Evolutionary conservation across 2,888 invertebrate genomes (phyloP).

Genomic region (Torymus aiolomorphi): DNA sequence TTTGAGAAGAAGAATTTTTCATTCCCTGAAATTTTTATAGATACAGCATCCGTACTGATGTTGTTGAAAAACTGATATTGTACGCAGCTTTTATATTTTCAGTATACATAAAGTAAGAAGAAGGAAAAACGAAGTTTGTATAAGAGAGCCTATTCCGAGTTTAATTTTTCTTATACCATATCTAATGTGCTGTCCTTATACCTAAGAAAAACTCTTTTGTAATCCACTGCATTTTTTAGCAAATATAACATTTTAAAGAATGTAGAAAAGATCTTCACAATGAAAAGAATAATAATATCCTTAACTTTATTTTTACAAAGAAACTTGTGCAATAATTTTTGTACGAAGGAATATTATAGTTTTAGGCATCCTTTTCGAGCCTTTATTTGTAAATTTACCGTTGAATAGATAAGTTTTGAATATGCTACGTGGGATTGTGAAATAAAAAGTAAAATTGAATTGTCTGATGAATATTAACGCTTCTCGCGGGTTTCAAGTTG

Average conservation of each 20-base stretch:
- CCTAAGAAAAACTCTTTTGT: neutral
- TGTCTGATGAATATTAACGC: too few species aligned
- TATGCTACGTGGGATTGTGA: neutral
- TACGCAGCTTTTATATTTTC: too few species aligned
- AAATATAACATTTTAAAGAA: slow-evolving; percentile 14
- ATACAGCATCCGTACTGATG: too few species aligned
- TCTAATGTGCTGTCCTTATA: neutral
- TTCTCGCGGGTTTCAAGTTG: too few species aligned
- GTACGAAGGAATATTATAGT: slow-evolving; percentile 28
- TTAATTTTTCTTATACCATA: too few species aligned
- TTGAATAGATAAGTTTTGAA: slow-evolving; percentile 25
- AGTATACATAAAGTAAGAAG: too few species aligned
- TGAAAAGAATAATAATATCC: slow-evolving; percentile 23
- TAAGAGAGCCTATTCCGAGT: too few species aligned
- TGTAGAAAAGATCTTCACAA: neutral
- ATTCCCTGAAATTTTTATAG: too few species aligned
- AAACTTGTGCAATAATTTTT: slow-evolving; percentile 35
- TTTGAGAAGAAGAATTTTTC: too few species aligned
- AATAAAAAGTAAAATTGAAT: too few species aligned
- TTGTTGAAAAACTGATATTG: too few species aligned
- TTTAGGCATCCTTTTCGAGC: slow-evolving; percentile 13
- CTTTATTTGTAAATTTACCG: slow-evolving; percentile 15
- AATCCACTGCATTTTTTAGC: slow-evolving; percentile 20
- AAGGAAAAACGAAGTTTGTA: too few species aligned
- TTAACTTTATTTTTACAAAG: slow-evolving; percentile 9